phyloP scores from a whole-genome alignment of 2,888 invertebrate species.

The Blera fallax region DNA sequence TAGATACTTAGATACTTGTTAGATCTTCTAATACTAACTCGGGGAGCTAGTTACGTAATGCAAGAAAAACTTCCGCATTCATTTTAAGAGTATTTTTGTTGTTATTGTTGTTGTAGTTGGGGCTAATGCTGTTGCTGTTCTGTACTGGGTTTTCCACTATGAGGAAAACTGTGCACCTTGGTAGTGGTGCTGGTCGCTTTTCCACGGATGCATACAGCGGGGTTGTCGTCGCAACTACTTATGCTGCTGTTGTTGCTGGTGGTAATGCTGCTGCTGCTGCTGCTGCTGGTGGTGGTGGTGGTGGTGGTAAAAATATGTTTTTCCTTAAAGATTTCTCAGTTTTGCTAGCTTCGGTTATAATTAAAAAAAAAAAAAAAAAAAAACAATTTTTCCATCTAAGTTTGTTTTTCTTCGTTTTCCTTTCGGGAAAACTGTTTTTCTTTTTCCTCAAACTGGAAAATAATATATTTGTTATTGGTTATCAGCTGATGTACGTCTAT shows the following conservation, averaged over 20 bases:
- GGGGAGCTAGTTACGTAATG: constrained; percentile 80
- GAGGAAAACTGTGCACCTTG: constrained; percentile 44
- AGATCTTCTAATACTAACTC: constrained; percentile 73
- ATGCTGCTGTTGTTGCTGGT: no score
- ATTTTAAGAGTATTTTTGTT: constrained; percentile 81
- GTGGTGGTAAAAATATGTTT: constrained; percentile 55
- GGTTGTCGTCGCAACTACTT: constrained; percentile 67
- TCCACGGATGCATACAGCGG: constrained; percentile 61
- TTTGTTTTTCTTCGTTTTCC: constrained; percentile 53
- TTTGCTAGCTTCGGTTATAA: constrained; percentile 60
- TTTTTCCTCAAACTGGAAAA: constrained; percentile 44
- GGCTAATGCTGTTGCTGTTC: constrained; percentile 67
- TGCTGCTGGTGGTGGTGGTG: constrained; percentile 73
- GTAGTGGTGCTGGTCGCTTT: constrained; percentile 37
- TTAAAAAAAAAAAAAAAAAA: no score
- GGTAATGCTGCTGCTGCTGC: constrained; percentile 60
- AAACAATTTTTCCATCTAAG: constrained; percentile 46
- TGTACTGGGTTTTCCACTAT: constrained; percentile 52
- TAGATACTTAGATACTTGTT: constrained; percentile 73
- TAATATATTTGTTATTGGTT: constrained; percentile 21
- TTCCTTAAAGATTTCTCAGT: constrained; percentile 65
- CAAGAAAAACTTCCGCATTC: constrained; percentile 82
- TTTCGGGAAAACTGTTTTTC: constrained; percentile 52
- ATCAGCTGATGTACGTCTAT: constrained; percentile 22
- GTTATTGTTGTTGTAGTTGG: constrained; percentile 75